A percentile compares a stretch with the other conserved stretches of the same genome.
Conservation (phyloP, 2,113 vertebrate genomes). For the Podarcis cretensis region DNA sequence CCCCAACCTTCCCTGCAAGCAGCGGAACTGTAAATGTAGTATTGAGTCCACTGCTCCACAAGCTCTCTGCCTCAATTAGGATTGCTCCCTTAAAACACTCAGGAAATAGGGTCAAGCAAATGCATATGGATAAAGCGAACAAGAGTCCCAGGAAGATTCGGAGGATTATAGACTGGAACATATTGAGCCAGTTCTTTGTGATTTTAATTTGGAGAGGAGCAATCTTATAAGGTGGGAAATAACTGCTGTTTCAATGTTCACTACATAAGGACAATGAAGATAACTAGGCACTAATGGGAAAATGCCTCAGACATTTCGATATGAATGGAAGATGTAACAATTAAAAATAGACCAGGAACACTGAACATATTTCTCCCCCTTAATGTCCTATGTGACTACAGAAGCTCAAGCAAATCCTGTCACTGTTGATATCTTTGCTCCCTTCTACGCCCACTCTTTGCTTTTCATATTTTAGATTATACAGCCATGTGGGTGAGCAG, state of each 20-base stretch:
- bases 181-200: neutral
- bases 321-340: neutral
- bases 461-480: constrained; percentile 36
- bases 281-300: neutral
- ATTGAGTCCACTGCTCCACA: no score
- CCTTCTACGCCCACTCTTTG: constrained; percentile 32
- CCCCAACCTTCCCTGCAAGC: no score
- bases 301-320: neutral
- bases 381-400: no score
- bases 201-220: neutral
- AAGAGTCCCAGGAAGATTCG: neutral
- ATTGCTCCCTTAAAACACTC: neutral
- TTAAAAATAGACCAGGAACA: neutral
- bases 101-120: neutral
- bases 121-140: neutral
- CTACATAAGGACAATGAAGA: neutral
- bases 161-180: neutral
- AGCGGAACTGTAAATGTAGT: no score
- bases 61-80: no score
- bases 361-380: neutral
- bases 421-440: neutral
- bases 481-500: constrained; percentile 20
- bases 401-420: neutral
- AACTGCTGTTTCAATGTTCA: neutral
- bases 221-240: neutral